Evolutionary conservation across 2,888 invertebrate species (phyloP), one percentile per base, ranked within the genome.

Genomic region (Andrena chrysosceles): DNA sequence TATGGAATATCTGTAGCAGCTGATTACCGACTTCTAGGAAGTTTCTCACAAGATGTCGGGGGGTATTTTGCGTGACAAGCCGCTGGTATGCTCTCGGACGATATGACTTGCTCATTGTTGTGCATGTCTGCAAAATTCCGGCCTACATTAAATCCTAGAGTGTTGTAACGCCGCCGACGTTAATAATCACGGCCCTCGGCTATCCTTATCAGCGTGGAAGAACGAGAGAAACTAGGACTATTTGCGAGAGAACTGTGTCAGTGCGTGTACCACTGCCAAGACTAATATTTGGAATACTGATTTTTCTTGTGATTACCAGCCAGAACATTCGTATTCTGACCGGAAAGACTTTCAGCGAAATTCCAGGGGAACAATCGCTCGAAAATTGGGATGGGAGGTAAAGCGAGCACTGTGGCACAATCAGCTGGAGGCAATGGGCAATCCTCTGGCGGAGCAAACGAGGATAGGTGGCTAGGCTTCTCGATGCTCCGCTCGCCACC

Each of bases 361-460:
- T 74, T 82, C 42, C 64, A 23, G 52, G 29, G 8, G 64, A 10
- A 68, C 42, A 23, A 52, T 75, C 69, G 23, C 63, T 66, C 49
- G 33, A 64, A 64, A 72, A 79, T 79, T 83, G 84, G 84, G 79
- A 97, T 97, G 97, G 97, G 97, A 95, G 97, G 97, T 94, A 97
- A 97, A 95, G 96, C 97, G 92, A 97, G 97, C 94, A 97, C 97
- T 89, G 97, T 97, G 89, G 92, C 93, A 86, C 93, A 93, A 89
- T 92, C 93, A 85, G 86, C 92, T 77, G 90, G 91, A 84, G 92
- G 92, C 85, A 96, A 96, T 94, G 96, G 96, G 91, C 96, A 96
- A 92, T 97, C 97, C 94, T 97, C 97, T 74, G 96, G 95, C 83
- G 95, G 93, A 96, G 96, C 95, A 96, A 97, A 92, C 94, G 96